Evolutionary conservation across 2,888 invertebrate species (phyloP), one percentile per base, ranked within the genome.

Genomic region (Lutraria lutraria): DNA sequence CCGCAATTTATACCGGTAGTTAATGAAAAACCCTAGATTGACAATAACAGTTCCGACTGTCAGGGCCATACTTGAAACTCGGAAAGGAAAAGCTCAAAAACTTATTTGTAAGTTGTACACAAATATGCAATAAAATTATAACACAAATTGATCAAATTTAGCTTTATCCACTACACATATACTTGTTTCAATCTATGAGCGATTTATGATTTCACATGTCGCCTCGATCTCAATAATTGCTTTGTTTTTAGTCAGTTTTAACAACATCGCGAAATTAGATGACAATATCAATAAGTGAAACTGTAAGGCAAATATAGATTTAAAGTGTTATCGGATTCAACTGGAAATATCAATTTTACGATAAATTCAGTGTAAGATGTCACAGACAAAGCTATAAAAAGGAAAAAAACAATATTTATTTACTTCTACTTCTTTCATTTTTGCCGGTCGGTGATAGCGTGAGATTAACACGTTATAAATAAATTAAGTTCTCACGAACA

Each of bases 391-490:
- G 34, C 31, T 4, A 25, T 34, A 19, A 16, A 34, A 76, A 19
- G 34, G 1, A 19, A 1, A 25, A 31, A 76, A 8, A 31, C 6
- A n/a, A 31, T 31, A 76, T 19, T 31, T 76, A 34, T 76, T 76
- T 76, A 76, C 76, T 31, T 76, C 34, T 25, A 19, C 1, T 31
- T 76, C 76, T 16, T 76, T 76, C 76, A 76, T 76, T 31, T 72
- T 76, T 76, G 34, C 76, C 76, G 76, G 76, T 34, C 76, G 76
- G 76, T 76, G 76, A 16, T 16, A 16, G n/a, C 76, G 76, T 76
- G 25, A 76, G 13, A 76, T 19, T 76, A 34, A 15, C 76, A 76
- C 29, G 29, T 76, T 34, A 16, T 31, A 19, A 34, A 31, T 34
- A 72, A 72, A 0, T 31, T 31, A 34, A 76, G 31, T 16, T 76